Evolutionary conservation across 2,888 invertebrate species (phyloP).

Genomic region (Oligia latruncula): DNA sequence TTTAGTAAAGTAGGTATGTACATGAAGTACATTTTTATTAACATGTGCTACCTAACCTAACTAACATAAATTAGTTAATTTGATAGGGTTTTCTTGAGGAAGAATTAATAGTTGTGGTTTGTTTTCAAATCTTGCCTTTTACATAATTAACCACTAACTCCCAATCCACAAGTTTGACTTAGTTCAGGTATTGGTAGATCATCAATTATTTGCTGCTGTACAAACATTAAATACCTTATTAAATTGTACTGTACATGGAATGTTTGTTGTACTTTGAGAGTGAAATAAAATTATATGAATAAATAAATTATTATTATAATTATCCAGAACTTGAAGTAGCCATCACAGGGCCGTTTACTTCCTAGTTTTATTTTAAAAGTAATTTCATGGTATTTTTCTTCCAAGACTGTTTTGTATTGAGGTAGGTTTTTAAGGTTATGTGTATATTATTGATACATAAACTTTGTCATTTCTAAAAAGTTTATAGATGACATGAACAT

Average conservation of each 20-base stretch:
- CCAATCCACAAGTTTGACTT: too few species aligned
- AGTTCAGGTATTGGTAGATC: too few species aligned
- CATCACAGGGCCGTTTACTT: neutral
- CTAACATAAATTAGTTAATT: neutral
- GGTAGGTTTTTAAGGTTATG: slow-evolving; percentile 26
- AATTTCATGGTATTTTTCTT: too few species aligned
- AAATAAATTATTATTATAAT: too few species aligned
- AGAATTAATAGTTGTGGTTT: neutral
- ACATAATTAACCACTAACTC: too few species aligned
- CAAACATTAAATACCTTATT: too few species aligned
- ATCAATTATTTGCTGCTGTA: too few species aligned
- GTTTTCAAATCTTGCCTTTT: neutral
- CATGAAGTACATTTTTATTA: neutral
- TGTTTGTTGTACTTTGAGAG: too few species aligned
- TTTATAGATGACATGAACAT: neutral
- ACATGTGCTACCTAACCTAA: slow-evolving; percentile 47
- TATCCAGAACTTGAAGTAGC: neutral
- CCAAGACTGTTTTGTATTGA: neutral
- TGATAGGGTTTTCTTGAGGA: neutral
- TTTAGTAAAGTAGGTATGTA: neutral
- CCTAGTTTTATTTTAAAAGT: neutral
- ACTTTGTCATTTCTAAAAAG: neutral
- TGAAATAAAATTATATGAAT: too few species aligned
- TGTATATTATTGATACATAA: slow-evolving; percentile 27
- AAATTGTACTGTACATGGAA: too few species aligned